These are phyloP conservation scores for Nesogale talazaci DNA, from an alignment of 2,113 vertebrate genomes.

Conservation along the genomic window DNA sequence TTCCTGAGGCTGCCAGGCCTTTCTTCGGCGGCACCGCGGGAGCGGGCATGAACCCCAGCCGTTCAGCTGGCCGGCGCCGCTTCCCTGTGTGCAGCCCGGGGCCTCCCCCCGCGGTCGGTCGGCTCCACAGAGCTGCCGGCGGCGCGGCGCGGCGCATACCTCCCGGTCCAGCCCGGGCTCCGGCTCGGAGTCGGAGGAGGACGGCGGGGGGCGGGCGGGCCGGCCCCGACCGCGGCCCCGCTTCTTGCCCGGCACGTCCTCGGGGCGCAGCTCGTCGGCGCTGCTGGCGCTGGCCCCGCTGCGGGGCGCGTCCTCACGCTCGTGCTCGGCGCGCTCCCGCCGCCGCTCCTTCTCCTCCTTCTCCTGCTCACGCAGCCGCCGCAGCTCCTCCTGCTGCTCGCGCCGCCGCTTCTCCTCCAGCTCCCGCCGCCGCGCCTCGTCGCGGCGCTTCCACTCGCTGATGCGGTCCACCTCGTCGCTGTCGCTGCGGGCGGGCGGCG, in stretches of 20 bases:
- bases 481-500: neutral
- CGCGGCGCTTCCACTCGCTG: slow-evolving; percentile 97
- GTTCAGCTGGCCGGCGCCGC: neutral
- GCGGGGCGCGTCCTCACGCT: slow-evolving; percentile 80
- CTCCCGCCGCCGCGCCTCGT: slow-evolving; percentile 93
- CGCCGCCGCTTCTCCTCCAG: slow-evolving; percentile 95
- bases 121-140: neutral
- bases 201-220: slow-evolving; percentile 82
- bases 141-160: slow-evolving; percentile 68
- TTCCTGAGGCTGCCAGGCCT: neutral
- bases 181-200: slow-evolving; percentile 93
- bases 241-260: slow-evolving; percentile 91
- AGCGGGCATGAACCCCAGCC: neutral
- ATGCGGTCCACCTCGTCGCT: slow-evolving; percentile 95
- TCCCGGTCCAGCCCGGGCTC: slow-evolving; percentile 87
- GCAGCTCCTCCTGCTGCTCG: slow-evolving; percentile 96
- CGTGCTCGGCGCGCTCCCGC: slow-evolving; percentile 91
- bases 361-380: slow-evolving; percentile 93
- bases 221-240: slow-evolving; percentile 90
- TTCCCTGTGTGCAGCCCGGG: neutral
- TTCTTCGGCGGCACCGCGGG: neutral
- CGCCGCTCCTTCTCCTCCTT: slow-evolving; percentile 94
- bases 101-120: neutral
- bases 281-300: slow-evolving; percentile 87
- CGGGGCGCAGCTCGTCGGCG: slow-evolving; percentile 87